A percentile compares a stretch with the other conserved stretches of the same genome.
Evolutionary conservation across 2,113 vertebrate genomes (phyloP).

Genomic region (Pelecanoides urinatrix): DNA sequence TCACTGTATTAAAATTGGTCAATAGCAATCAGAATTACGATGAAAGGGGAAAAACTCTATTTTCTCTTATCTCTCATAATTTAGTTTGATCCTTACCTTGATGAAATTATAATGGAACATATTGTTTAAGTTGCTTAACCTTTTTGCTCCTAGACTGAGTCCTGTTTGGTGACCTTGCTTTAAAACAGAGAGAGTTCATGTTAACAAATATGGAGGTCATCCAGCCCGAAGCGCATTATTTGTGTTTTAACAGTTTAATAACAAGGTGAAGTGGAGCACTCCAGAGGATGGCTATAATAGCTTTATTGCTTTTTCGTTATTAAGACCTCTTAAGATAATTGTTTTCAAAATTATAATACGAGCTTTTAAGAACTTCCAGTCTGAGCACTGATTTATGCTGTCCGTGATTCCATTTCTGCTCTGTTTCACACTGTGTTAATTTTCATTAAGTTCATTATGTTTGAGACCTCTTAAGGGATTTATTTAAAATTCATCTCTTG

Average conservation of each 20-base stretch:
- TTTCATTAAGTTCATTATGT: conserved; percentile 81
- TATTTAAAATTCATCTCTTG: conserved; percentile 78
- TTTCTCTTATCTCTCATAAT: conserved; percentile 46
- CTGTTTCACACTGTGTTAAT: conserved; percentile 73
- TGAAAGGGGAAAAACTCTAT: conserved; percentile 42
- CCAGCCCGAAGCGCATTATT: conserved; percentile 36
- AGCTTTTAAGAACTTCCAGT: conserved; percentile 65
- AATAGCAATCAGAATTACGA: conserved; percentile 18
- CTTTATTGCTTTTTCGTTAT: conserved; percentile 70
- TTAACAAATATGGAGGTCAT: conserved; percentile 75
- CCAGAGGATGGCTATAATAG: conserved; percentile 56
- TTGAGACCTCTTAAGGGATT: conserved; percentile 79
- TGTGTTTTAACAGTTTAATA: conserved; percentile 74
- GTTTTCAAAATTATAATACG: conserved; percentile 71
- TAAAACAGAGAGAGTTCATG: conserved; percentile 47
- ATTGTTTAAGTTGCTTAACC: conserved; percentile 62
- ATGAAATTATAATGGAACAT: conserved; percentile 43
- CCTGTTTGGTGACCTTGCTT: conserved; percentile 64
- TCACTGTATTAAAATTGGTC: conserved; percentile 14
- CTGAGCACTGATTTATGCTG: conserved; percentile 61
- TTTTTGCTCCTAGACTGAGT: conserved; percentile 56
- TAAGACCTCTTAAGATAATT: conserved; percentile 78
- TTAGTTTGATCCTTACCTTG: conserved; percentile 60
- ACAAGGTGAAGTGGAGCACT: conserved; percentile 67
- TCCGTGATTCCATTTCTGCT: conserved; percentile 61